Percentiles rank a stretch among this genome's conserved stretches.
phyloP scores from a whole-genome alignment of 2,113 vertebrate species.

The Nycticryphes semicollaris region DNA sequence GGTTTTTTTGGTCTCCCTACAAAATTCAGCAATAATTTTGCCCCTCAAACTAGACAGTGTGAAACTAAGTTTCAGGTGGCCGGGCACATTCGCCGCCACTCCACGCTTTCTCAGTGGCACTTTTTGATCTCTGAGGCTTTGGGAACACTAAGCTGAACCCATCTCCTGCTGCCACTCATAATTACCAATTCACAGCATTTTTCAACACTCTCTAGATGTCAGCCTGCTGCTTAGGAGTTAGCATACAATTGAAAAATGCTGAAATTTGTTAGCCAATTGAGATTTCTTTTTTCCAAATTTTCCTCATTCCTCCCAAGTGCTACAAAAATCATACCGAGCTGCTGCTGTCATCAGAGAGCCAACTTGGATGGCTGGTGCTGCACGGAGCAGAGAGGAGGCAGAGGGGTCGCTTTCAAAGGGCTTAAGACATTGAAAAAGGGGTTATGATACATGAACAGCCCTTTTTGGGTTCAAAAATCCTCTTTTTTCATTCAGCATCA shows the following conservation, averaged over 20 bases:
- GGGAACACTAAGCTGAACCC: conserved; percentile 62
- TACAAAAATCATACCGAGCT: neutral
- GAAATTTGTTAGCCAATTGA: conserved; percentile 22
- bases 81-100: conserved; percentile 57
- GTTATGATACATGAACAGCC: conserved; percentile 8
- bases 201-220: conserved; percentile 15
- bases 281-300: neutral
- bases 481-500: neutral
- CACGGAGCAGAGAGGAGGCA: neutral
- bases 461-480: neutral
- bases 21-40: conserved; percentile 8
- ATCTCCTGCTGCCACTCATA: conserved; percentile 60
- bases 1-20: neutral
- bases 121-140: conserved; percentile 69
- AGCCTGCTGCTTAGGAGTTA: conserved; percentile 15
- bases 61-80: conserved; percentile 67
- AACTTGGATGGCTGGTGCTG: neutral
- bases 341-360: neutral
- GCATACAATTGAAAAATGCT: conserved; percentile 1
- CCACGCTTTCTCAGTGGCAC: conserved; percentile 43
- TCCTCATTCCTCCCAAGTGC: neutral
- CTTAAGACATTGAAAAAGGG: neutral
- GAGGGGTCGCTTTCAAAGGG: neutral
- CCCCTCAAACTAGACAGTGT: conserved; percentile 20
- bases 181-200: conserved; percentile 57